phyloP scores from a whole-genome alignment of 1,140 invertebrate genomes.

The Campoletis sonorensis region DNA sequence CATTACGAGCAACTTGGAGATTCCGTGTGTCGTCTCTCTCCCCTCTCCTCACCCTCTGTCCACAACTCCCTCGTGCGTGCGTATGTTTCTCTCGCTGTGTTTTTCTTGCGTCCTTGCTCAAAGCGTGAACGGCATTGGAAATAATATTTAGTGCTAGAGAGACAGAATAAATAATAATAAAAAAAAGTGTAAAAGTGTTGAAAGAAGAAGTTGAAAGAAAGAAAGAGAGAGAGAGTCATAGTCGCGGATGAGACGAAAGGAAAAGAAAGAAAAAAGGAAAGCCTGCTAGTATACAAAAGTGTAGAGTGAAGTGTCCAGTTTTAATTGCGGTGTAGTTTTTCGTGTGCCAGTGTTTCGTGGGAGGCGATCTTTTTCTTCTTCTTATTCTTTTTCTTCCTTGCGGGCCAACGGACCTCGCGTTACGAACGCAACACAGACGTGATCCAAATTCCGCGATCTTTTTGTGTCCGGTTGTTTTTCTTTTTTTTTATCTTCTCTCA shows the following conservation, averaged over 20 bases:
- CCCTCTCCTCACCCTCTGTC: not conserved
- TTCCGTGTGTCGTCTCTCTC: not conserved
- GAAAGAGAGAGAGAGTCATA: constrained; percentile 2
- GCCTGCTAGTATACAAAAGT: constrained; percentile 44
- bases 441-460: too few species aligned
- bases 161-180: too few species aligned
- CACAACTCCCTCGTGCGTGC: not conserved
- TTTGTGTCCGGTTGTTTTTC: too few species aligned
- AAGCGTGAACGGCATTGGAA: constrained; percentile 10
- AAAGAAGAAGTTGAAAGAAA: not conserved
- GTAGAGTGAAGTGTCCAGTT: constrained; percentile 20
- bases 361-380: constrained; percentile 55
- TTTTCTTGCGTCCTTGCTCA: constrained; percentile 19
- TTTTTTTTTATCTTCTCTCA: too few species aligned
- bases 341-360: constrained; percentile 60
- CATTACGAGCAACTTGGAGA: not conserved
- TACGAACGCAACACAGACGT: not conserved
- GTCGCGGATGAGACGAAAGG: constrained; percentile 28
- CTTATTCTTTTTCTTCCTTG: constrained; percentile 49
- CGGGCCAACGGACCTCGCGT: not conserved
- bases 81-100: not conserved
- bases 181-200: too few species aligned
- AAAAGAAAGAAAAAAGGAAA: constrained; percentile 35
- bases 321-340: constrained; percentile 7
- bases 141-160: not conserved